Evolutionary conservation across 2,888 invertebrate species (phyloP), one percentile per base, ranked within the genome.

Genomic region (Odontocolon sp.): DNA sequence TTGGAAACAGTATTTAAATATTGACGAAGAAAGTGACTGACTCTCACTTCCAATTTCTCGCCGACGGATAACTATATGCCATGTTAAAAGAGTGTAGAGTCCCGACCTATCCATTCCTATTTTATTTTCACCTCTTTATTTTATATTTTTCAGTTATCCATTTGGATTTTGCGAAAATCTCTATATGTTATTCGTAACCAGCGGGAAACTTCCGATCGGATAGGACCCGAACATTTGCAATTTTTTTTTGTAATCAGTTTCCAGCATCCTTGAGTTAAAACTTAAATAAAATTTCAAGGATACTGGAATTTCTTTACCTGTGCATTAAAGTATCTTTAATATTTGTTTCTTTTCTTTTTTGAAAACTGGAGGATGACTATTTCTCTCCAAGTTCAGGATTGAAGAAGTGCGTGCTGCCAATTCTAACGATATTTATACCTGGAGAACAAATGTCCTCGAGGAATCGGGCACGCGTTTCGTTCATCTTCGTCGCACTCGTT

Each of bases 91-190:
- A 50, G 38, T 63, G 40, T 52, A 8, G 16, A 26, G 18, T 69
- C 75, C 69, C 64, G 74, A 75, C 75, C 75, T 76, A 76, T 47
- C 54, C 76, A 33, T 71, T 47, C 61, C 5, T 38, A 64, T 40
- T 77, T 63, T 56, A 50, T 40, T 28, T 42, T 40, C n/a, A n/a
- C 28, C 54, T n/a, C 16, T 36, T 50, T 28, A 18, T 63, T 54
- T 16, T 28, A 2, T 8, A 2, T 14, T 3, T 40, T 57, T 59
- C 16, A 5, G 21, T 63, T 54, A 56, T 38, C 63, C 31, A 45
- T 76, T 40, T 26, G 23, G 6, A n/a, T n/a, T n/a, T n/a, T n/a
- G n/a, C n/a, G n/a, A n/a, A n/a, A n/a, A n/a, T n/a, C n/a, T n/a
- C n/a, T n/a, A n/a, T n/a, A n/a, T n/a, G n/a, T n/a, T n/a, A n/a